These are phyloP conservation scores for Drosophila paracracens DNA, from an alignment of 2,888 invertebrate genomes.

Conservation along the genomic window DNA sequence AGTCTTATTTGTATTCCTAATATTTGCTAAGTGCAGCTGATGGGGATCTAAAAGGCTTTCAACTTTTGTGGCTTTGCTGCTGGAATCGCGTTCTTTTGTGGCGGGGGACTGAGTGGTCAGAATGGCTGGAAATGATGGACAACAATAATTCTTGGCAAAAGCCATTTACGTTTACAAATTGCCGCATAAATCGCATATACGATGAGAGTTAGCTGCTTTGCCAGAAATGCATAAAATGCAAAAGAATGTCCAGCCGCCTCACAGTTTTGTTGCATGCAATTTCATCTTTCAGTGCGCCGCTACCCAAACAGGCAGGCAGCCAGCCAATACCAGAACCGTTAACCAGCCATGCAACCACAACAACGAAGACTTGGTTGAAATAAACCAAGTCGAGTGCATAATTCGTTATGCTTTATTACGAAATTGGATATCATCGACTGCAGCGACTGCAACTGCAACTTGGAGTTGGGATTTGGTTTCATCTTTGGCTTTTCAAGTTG, in stretches of 20 bases:
- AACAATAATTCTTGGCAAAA: constrained; percentile 80
- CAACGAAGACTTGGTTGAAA: constrained; percentile 55
- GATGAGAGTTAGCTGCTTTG: constrained; percentile 68
- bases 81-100: constrained; percentile 37
- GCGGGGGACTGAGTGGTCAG: constrained; percentile 20
- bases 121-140: constrained; percentile 69
- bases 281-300: constrained; percentile 50
- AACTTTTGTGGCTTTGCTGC: constrained; percentile 36
- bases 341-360: constrained; percentile 55
- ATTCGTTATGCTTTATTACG: constrained; percentile 80
- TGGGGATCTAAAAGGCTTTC: constrained; percentile 66
- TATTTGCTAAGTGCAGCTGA: constrained; percentile 69
- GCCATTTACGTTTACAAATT: constrained; percentile 81
- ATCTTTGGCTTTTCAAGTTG: constrained; percentile 40
- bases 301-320: constrained; percentile 60
- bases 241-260: constrained; percentile 30
- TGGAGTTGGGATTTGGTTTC: constrained; percentile 26
- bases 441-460: constrained; percentile 31
- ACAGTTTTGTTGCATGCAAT: constrained; percentile 50
- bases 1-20: constrained; percentile 56
- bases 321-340: constrained; percentile 70
- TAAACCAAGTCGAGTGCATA: constrained; percentile 79
- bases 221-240: constrained; percentile 67
- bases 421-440: constrained; percentile 77
- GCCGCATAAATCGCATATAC: constrained; percentile 81